Conservation (phyloP, 2,797 vertebrate genomes). For the Remorina albescens region DNA sequence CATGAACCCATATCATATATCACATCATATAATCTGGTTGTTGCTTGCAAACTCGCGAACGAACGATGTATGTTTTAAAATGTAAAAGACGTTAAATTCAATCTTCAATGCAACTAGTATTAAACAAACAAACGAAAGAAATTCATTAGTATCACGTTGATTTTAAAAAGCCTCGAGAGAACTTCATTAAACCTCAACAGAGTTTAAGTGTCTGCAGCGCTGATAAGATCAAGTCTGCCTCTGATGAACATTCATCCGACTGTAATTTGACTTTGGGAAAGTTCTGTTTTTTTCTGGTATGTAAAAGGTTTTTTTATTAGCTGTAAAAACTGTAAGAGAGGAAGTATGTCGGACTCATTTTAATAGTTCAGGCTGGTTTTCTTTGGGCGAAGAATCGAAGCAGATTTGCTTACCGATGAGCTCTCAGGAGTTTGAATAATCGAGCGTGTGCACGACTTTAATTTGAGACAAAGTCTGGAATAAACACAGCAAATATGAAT, state of each 20-base stretch:
- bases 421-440: neutral
- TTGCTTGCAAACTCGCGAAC: too few species aligned
- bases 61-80: too few species aligned
- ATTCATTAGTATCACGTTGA: neutral
- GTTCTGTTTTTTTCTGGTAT: neutral
- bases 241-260: constrained; percentile 6
- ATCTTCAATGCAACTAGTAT: neutral
- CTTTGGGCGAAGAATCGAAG: neutral
- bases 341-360: constrained; percentile 1
- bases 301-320: too few species aligned
- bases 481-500: constrained; percentile 6
- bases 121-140: constrained; percentile 1
- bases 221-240: neutral
- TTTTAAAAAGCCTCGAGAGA: neutral
- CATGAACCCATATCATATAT: too few species aligned
- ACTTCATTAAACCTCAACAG: neutral
- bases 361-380: neutral
- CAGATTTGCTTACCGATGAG: neutral
- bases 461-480: neutral
- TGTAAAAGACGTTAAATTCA: neutral
- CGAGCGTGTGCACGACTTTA: neutral
- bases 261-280: neutral
- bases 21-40: too few species aligned
- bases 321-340: neutral
- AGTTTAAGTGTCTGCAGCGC: neutral